phyloP scores from a whole-genome alignment of 2,113 vertebrate species.

The Spea bombifrons region DNA sequence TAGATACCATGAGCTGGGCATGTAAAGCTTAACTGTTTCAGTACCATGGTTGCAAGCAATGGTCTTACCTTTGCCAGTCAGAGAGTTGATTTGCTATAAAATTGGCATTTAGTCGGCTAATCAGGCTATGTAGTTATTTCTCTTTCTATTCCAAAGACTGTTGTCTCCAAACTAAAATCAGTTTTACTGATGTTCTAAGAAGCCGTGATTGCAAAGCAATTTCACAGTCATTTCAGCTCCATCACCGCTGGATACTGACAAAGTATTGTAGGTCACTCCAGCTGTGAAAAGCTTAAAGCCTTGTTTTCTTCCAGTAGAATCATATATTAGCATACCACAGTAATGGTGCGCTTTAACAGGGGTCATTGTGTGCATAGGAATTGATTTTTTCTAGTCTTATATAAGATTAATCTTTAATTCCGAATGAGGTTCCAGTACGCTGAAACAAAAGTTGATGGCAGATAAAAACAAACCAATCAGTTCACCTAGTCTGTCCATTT shows the following conservation, averaged over 20 bases:
- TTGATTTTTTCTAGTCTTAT: too few relatives aligned
- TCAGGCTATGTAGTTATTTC: neutral
- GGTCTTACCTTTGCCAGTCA: too few relatives aligned
- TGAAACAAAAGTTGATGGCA: too few relatives aligned
- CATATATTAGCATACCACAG: neutral
- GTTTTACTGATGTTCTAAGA: constrained; percentile 11
- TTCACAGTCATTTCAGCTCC: constrained; percentile 31
- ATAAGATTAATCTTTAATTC: too few relatives aligned
- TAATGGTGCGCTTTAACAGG: neutral
- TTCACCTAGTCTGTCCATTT: too few relatives aligned
- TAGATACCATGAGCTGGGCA: too few relatives aligned
- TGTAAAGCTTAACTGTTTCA: too few relatives aligned
- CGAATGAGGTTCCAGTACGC: too few relatives aligned
- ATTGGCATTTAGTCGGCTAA: neutral
- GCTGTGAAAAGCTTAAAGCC: constrained; percentile 17
- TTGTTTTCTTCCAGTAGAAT: constrained; percentile 8
- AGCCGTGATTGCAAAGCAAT: constrained; percentile 33
- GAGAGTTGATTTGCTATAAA: too few relatives aligned
- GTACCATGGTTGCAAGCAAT: too few relatives aligned
- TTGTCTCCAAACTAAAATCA: constrained; percentile 22
- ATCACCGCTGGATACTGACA: constrained; percentile 26
- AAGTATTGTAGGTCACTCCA: constrained; percentile 31
- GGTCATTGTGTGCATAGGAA: too few relatives aligned
- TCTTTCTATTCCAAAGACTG: neutral
- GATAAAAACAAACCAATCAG: too few relatives aligned